Evolutionary conservation across 2,113 vertebrate species (phyloP).

Genomic region (Coptodon bakossiorum): DNA sequence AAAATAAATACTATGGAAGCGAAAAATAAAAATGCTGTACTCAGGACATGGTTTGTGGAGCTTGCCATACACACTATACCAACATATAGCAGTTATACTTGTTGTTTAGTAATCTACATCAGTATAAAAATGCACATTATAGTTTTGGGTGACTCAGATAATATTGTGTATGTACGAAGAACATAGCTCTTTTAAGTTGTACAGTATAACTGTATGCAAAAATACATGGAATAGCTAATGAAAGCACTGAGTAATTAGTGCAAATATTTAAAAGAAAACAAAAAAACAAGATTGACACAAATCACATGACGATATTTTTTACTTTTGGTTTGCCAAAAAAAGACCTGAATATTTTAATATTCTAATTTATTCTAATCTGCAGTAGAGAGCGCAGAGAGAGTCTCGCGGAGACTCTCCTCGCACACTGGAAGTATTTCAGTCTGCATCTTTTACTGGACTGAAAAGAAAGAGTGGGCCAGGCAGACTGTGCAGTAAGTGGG

Average conservation of each 20-base stretch:
- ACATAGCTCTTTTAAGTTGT: not conserved
- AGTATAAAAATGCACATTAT: not conserved
- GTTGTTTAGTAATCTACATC: not conserved
- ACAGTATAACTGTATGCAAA: not conserved
- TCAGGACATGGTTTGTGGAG: not conserved
- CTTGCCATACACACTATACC: not conserved
- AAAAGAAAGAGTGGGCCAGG: not conserved
- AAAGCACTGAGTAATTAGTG: not conserved
- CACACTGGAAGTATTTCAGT: not conserved
- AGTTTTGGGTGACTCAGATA: not conserved
- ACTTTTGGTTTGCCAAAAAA: not conserved
- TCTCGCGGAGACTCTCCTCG: not conserved
- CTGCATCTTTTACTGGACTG: not conserved
- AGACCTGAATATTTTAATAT: not conserved
- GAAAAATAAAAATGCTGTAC: not conserved
- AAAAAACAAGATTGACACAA: not conserved
- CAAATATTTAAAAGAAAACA: not conserved
- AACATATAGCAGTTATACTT: not conserved
- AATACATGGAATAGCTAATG: not conserved
- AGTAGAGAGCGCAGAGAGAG: not conserved
- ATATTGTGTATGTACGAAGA: not conserved
- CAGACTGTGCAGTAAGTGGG: constrained; percentile 1
- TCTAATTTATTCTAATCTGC: not conserved
- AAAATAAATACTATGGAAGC: not conserved
- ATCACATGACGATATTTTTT: not conserved